Evolutionary conservation across 2,888 invertebrate genomes (phyloP).

Genomic region (Pogonocherus hispidulus): DNA sequence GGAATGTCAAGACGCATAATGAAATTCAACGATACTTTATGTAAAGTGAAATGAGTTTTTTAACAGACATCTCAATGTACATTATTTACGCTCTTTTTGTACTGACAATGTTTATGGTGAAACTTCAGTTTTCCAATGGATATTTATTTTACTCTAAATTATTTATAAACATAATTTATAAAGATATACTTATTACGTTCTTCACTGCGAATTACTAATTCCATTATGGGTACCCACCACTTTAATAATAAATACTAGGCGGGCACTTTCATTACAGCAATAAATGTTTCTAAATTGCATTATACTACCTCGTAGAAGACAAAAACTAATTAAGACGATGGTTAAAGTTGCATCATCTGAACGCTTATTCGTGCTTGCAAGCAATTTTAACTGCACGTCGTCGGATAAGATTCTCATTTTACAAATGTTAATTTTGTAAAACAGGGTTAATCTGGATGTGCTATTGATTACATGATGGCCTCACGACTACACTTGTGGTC

Average conservation of each 20-base stretch:
- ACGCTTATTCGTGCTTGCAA: constrained; percentile 32
- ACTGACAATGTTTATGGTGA: too few species aligned
- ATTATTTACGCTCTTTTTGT: too few species aligned
- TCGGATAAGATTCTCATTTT: constrained; percentile 34
- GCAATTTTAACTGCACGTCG: constrained; percentile 35
- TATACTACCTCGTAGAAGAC: not conserved
- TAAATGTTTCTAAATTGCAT: not conserved
- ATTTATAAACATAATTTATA: too few species aligned
- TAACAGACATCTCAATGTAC: too few species aligned
- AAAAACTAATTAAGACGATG: constrained; percentile 8
- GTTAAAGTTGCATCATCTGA: constrained; percentile 16
- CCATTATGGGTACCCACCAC: not conserved
- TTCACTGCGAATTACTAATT: not conserved
- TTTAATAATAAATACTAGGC: not conserved
- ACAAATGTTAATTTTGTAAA: constrained; percentile 45
- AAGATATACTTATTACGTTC: not conserved
- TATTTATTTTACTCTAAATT: too few species aligned
- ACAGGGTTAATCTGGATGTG: constrained; percentile 33
- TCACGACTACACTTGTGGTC: constrained; percentile 22
- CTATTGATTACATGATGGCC: constrained; percentile 35
- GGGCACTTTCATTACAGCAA: not conserved
- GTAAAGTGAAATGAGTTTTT: too few species aligned
- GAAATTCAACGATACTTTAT: too few species aligned
- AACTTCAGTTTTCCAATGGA: too few species aligned
- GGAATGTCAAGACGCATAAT: too few species aligned